A percentile compares a stretch with the other conserved stretches of the same genome.
These are phyloP conservation scores for Nycticryphes semicollaris DNA, from an alignment of 2,113 vertebrate genomes.

Conservation along the genomic window DNA sequence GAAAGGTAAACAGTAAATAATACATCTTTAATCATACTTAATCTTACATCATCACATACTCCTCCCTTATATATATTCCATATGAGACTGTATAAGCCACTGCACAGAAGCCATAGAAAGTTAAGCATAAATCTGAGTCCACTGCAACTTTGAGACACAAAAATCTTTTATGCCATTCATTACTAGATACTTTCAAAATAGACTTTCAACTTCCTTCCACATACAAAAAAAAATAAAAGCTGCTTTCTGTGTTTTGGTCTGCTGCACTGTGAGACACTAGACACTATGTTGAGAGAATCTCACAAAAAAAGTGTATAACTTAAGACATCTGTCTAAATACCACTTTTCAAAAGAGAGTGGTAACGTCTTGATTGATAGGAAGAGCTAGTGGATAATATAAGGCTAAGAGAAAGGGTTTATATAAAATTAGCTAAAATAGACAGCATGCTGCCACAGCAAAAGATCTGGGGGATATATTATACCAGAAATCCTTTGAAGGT, in stretches of 20 bases:
- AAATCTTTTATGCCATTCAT: not conserved
- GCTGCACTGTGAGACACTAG: not conserved
- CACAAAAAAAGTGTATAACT: not conserved
- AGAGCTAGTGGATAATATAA: not conserved
- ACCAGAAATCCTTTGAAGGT: not conserved
- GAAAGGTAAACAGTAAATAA: not conserved
- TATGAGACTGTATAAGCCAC: not conserved
- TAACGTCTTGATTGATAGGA: not conserved
- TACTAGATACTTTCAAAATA: not conserved
- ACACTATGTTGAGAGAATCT: not conserved
- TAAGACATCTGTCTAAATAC: not conserved
- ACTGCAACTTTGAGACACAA: not conserved
- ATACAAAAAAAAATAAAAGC: too few relatives aligned
- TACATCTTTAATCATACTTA: not conserved
- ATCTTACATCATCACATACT: not conserved
- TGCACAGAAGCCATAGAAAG: not conserved
- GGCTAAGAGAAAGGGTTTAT: not conserved
- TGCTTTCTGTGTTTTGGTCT: not conserved
- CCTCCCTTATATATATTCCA: not conserved
- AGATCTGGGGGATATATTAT: not conserved
- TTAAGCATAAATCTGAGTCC: not conserved
- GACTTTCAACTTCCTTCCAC: not conserved
- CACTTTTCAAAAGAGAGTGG: not conserved
- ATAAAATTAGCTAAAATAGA: not conserved
- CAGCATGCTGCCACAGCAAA: not conserved